phyloP scores from a whole-genome alignment of 2,888 invertebrate species.

The Megamerina dolium region DNA sequence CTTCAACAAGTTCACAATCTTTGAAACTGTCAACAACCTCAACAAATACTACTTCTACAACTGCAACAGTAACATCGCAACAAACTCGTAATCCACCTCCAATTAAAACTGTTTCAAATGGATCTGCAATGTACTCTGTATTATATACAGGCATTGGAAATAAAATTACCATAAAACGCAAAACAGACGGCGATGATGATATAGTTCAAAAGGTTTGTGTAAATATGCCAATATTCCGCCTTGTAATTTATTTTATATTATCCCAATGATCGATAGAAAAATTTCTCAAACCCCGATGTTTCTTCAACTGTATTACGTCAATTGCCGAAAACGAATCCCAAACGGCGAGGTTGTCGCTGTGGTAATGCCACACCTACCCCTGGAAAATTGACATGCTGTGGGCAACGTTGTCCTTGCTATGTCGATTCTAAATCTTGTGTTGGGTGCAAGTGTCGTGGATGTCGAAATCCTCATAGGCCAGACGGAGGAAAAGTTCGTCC shows the following conservation, averaged over 20 bases:
- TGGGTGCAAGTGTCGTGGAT: conserved; percentile 87
- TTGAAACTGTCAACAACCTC: conserved; percentile 9
- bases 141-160: conserved; percentile 75
- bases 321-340: conserved; percentile 37
- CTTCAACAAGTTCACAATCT: conserved; percentile 4
- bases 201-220: conserved; percentile 43
- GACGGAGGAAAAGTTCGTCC: conserved; percentile 70
- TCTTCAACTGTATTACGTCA: conserved; percentile 18
- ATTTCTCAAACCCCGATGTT: too few species aligned
- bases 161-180: conserved; percentile 77
- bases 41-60: conserved; percentile 18
- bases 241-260: too few species aligned
- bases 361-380: conserved; percentile 85
- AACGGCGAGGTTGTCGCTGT: conserved; percentile 78
- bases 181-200: conserved; percentile 58
- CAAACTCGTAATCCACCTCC: conserved; percentile 35
- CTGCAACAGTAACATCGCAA: conserved; percentile 19
- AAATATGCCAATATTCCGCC: too few species aligned
- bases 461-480: conserved; percentile 82
- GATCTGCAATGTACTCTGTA: conserved; percentile 66
- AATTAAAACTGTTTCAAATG: conserved; percentile 52
- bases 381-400: conserved; percentile 87
- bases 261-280: too few species aligned
- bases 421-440: conserved; percentile 83
- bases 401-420: conserved; percentile 91